A percentile compares a stretch with the other conserved stretches of the same genome.
Evolutionary conservation across 92 coral and sea anemone species (phyloP).

Genomic region (Zoanthus sansibaricus): DNA sequence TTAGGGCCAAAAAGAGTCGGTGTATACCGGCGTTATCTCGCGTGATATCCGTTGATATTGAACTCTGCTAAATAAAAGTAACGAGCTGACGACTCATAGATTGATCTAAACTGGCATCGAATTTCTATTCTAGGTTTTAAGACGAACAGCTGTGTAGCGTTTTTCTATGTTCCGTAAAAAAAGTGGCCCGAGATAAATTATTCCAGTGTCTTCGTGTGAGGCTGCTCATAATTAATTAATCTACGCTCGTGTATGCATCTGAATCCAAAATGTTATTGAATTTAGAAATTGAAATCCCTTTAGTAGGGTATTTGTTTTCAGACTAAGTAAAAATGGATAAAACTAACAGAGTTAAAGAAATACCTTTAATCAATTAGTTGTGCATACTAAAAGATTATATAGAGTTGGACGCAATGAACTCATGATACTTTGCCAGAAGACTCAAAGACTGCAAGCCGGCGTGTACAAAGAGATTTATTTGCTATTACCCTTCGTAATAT

Average conservation of each 20-base stretch:
- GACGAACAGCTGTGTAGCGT: constrained; percentile 22
- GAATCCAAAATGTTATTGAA: constrained; percentile 35
- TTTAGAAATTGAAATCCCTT: constrained; percentile 44
- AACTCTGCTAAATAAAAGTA: constrained; percentile 29
- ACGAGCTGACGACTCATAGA: constrained; percentile 22
- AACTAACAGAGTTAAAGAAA: constrained; percentile 42
- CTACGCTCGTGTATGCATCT: constrained; percentile 33
- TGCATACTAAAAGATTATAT: background rate
- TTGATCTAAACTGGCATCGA: background rate
- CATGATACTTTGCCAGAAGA: constrained; percentile 16
- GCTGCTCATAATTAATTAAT: constrained; percentile 49
- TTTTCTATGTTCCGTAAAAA: constrained; percentile 20
- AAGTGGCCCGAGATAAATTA: constrained; percentile 12
- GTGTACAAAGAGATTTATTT: constrained; percentile 67
- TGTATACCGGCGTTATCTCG: constrained; percentile 47
- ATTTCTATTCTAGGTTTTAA: constrained; percentile 1
- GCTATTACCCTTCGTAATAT: constrained; percentile 57
- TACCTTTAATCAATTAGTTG: constrained; percentile 44
- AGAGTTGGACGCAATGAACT: background rate
- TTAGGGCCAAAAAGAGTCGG: constrained; percentile 38
- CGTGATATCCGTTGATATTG: constrained; percentile 47
- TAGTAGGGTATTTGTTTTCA: constrained; percentile 42
- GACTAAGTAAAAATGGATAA: constrained; percentile 23
- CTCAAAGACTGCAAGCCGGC: constrained; percentile 49
- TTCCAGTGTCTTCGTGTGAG: constrained; percentile 47